Evolutionary conservation across 2,888 invertebrate species (phyloP).

Genomic region (Drosophila koepferae): DNA sequence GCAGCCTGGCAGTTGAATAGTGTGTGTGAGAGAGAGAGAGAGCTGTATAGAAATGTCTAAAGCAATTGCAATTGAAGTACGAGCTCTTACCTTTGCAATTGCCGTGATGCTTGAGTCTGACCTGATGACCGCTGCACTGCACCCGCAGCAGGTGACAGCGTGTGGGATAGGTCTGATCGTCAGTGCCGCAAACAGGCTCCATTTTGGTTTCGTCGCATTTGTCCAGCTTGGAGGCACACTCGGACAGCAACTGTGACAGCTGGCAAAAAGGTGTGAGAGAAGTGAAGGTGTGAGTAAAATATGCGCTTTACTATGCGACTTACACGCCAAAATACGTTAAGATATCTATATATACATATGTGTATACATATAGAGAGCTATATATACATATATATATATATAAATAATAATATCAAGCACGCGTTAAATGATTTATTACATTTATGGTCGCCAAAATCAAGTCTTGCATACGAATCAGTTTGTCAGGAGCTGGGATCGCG

Average conservation of each 20-base stretch:
- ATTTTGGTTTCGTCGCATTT: constrained; percentile 85
- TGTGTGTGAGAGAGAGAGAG: constrained; percentile 43
- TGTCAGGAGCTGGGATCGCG: constrained; percentile 2
- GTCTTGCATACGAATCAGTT: constrained; percentile 73
- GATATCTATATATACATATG: constrained; percentile 32
- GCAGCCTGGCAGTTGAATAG: constrained; percentile 83
- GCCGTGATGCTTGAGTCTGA: constrained; percentile 90
- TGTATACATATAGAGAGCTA: constrained; percentile 14
- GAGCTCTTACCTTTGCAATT: constrained; percentile 88
- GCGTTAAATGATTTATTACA: constrained; percentile 80
- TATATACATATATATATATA: not conserved
- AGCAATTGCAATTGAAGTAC: not conserved
- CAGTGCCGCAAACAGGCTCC: constrained; percentile 86
- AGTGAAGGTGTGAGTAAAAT: constrained; percentile 40
- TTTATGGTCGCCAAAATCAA: constrained; percentile 70
- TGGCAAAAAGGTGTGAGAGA: constrained; percentile 38
- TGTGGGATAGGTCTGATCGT: constrained; percentile 93
- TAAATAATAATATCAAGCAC: constrained; percentile 74
- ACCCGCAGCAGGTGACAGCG: constrained; percentile 92
- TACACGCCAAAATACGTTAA: constrained; percentile 36
- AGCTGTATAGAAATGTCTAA: not conserved
- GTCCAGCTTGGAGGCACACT: constrained; percentile 84
- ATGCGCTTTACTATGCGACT: constrained; percentile 39
- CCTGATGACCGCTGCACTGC: constrained; percentile 91
- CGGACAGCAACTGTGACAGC: constrained; percentile 78